These are phyloP conservation scores for Corydoras sp. DNA, from an alignment of 2,113 vertebrate genomes.

Conservation along the genomic window DNA sequence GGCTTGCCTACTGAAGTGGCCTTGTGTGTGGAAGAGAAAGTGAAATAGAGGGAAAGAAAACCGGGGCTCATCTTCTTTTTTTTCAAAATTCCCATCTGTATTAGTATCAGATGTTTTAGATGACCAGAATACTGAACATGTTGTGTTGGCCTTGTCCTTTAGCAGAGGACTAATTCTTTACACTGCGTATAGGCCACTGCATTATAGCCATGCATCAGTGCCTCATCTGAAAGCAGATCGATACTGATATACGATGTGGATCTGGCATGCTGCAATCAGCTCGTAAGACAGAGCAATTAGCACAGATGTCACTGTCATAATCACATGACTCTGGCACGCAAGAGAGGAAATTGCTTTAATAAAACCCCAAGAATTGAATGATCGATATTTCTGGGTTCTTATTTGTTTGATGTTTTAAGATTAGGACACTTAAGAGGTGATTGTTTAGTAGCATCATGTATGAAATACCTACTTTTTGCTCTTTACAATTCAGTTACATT, in stretches of 20 bases:
- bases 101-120: background rate
- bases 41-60: too few species aligned
- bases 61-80: too few species aligned
- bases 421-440: too few species aligned
- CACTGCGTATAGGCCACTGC: slow-evolving; percentile 24
- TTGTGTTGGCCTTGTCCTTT: slow-evolving; percentile 24
- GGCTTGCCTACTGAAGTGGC: slow-evolving; percentile 4
- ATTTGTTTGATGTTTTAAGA: background rate
- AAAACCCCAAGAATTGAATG: background rate
- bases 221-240: slow-evolving; percentile 32
- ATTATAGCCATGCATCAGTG: slow-evolving; percentile 22
- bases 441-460: too few species aligned
- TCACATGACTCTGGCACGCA: slow-evolving; percentile 14
- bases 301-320: slow-evolving; percentile 34
- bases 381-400: background rate
- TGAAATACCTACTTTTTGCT: too few species aligned
- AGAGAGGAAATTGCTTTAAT: slow-evolving; percentile 26
- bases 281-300: slow-evolving; percentile 31
- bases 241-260: slow-evolving; percentile 34
- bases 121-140: slow-evolving; percentile 21
- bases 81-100: background rate
- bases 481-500: too few species aligned
- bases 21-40: slow-evolving; percentile 5
- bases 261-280: slow-evolving; percentile 16
- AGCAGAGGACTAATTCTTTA: slow-evolving; percentile 24